Base-by-base conservation (phyloP, 2,797 vertebrate genomes). In the Typhlichthys subterraneus region DNA sequence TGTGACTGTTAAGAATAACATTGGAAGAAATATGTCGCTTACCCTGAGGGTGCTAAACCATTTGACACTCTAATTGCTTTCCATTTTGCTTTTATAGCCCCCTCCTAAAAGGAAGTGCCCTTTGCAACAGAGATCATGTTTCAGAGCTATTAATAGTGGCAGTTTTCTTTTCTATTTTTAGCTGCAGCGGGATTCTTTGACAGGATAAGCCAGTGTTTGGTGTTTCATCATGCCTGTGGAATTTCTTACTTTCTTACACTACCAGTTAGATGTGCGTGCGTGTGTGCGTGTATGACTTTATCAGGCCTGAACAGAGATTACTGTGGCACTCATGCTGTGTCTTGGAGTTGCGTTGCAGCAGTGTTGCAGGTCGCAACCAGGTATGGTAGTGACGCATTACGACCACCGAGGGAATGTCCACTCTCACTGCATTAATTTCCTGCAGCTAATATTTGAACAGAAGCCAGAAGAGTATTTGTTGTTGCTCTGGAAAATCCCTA, bases 131-230 rank as follows among this genome's bases (percentile, higher is more conserved):
- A 33, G 23, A 56, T 49, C 47, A n/a, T 33, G 51, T 57, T 59
- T 3, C 5, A 42, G 53, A 62, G 57, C 75, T 86, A 84, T 84
- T 83, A 81, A 83, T 86, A 85, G 67, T 65, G 17, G 19, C 2
- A 2, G 23, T 61, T 57, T 66, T 62, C 17, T 55, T 50, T 68
- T 55, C 78, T 89, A 77, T 86, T 86, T 83, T 87, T 82, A 85
- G 72, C 67, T 57, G 9, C 45, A 1, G 15, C 5, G 17, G 49
- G n/a, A 15, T 45, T 29, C 0, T 23, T 23, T 51, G 4, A 31
- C 10, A 0, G 31, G 3, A 23, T 23, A 23, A 4, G 29, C 3
- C 3, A n/a, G 9, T 57, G 14, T 74, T 72, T 67, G 57, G 5
- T 72, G 23, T 84, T 78, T 69, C 70, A 52, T 84, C 67, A 80